Conservation (phyloP, 2,113 vertebrate genomes). For the Piaya cayana region DNA sequence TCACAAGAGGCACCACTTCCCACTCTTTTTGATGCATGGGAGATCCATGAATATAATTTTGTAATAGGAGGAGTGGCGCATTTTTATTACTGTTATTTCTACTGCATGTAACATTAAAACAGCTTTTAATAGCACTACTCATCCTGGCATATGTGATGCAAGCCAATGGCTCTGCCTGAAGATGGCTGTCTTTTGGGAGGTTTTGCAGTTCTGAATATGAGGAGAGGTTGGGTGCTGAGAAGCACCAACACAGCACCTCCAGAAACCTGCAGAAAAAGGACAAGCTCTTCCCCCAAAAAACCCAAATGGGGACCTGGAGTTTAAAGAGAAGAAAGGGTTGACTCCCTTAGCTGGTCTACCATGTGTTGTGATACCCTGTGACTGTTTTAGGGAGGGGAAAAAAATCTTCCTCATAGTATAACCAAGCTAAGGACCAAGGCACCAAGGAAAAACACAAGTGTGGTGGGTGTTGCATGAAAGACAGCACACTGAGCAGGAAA, state of each 20-base stretch:
- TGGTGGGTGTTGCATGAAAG: not conserved
- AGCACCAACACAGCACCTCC: not conserved
- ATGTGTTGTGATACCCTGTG: not conserved
- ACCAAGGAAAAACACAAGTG: not conserved
- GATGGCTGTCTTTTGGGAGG: not conserved
- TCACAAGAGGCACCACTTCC: not conserved
- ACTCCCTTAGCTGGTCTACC: not conserved
- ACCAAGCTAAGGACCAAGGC: not conserved
- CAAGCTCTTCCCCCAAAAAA: not conserved
- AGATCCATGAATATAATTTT: not conserved
- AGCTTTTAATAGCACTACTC: not conserved
- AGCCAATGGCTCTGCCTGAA: not conserved
- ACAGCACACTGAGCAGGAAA: not conserved
- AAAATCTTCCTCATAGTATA: not conserved
- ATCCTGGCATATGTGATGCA: not conserved
- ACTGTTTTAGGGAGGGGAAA: not conserved
- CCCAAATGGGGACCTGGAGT: not conserved
- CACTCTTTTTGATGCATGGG: not conserved
- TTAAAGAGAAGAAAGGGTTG: not conserved
- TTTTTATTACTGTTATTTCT: not conserved
- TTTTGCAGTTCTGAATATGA: not conserved
- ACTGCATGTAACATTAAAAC: not conserved
- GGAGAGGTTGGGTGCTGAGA: not conserved
- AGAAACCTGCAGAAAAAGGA: not conserved
- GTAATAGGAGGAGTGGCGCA: not conserved